Base-by-base conservation (phyloP, 2,888 invertebrate genomes). In the Platycheirus rosarum region DNA sequence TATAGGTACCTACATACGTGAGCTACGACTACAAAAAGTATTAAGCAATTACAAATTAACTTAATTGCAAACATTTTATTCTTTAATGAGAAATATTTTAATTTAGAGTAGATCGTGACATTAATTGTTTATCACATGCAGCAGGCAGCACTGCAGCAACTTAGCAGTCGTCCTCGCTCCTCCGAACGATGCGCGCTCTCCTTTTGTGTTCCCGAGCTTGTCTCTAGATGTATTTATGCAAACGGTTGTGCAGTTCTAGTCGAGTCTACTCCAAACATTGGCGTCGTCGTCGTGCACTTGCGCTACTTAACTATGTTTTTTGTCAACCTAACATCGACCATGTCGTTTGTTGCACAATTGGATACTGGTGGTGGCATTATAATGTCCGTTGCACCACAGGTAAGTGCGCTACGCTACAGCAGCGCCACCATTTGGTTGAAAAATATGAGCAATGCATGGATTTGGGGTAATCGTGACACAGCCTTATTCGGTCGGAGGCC, bases 11-110 rank as follows among this genome's bases (percentile, higher is more conserved):
- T n/a, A n/a, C n/a, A n/a, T 57, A 69, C 60, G 55, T 70, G 71
- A 66, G 66, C 66, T 32, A 70, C 80, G n/a, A 66, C 51, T 26
- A 60, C 74, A 87, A 85, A 87, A 86, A 86, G 87, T 87, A 87
- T 87, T 87, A 87, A 87, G 87, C 88, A 88, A 87, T 88, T 88
- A 88, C 88, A 88, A 88, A 87, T 88, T 88, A 88, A 87, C 87
- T 87, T 88, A 87, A 88, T 88, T 87, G 88, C 86, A 85, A 88
- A 87, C 87, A 87, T 88, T 87, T 87, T 87, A 87, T 87, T 87
- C 86, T 85, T 86, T 87, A 87, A 87, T 87, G 87, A 87, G 86
- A 88, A 87, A 87, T 88, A 87, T 87, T 88, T 88, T 87, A 87
- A 88, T 88, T 88, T 86, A 86, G 87, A 86, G 85, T 84, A 87